Base-by-base conservation (phyloP, 2,888 invertebrate genomes). In the Lordiphosa fenestrarum region DNA sequence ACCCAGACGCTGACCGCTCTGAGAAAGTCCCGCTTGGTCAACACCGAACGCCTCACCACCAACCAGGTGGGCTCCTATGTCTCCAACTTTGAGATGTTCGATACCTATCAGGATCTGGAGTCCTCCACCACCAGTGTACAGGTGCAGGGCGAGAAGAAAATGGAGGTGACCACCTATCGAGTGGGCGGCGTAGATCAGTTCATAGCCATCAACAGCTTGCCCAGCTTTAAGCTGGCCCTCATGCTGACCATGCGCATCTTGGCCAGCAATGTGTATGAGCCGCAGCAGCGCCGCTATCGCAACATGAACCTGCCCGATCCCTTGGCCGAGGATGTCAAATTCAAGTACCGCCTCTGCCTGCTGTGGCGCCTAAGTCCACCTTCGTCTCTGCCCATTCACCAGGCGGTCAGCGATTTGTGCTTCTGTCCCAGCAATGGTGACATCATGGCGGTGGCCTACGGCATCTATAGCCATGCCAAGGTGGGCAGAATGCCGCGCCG, bases 51-150 rank as follows among this genome's bases (percentile, higher is more conserved):
- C 21, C 91, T 91, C 0, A 88, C 90, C 53, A 92, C 91, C 54
- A 90, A 89, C 51, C 92, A 94, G 75, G 91, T 91, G 3, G 90
- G 90, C 1, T 91, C 93, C 0, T 94, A 93, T 83, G 95, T 94
- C 0, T 94, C 94, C 0, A 91, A 93, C 80, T 95, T 94, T 92
- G 94, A 95, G 72, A 94, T 95, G 93, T 92, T 92, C 74, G 95
- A 95, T 80, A 94, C 93, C 0, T 94, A 92, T 71, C 90, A 90
- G 5, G 89, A 89, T 46, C 75, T 92, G 30, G 90, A 90, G n/a
- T 77, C 81, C 1, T 75, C 80, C 2, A 85, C 84, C 0, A 85
- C 87, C 38, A 86, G 82, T 33, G 69, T 88, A 0, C 75, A 85
- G 23, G 69, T 88, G 42, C 88, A 90, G 7, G 91, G 91, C 40